Conservation (phyloP, 53 echinoderm and acorn worm species). For the Pentamera pediparva region DNA sequence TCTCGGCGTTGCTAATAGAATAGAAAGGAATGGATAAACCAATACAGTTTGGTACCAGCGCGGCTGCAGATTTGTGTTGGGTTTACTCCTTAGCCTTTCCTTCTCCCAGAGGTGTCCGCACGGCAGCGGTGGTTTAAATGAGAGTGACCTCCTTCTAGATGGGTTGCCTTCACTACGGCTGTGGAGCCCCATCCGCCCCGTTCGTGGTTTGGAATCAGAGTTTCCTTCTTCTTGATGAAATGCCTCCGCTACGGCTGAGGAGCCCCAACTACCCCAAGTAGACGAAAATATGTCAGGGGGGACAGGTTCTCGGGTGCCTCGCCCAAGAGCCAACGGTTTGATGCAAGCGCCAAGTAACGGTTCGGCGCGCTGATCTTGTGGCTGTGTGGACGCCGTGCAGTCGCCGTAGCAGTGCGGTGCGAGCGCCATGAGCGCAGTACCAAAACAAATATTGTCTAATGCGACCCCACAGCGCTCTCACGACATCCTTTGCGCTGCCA, state of each 20-base stretch:
- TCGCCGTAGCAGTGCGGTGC: too few relatives aligned
- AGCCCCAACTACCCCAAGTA: neutral
- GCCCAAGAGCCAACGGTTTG: neutral
- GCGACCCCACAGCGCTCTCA: too few relatives aligned
- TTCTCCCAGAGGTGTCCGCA: neutral
- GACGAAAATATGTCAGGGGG: too few relatives aligned
- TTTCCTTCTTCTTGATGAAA: neutral
- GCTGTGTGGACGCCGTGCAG: too few relatives aligned
- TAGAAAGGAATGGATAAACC: constrained; percentile 44
- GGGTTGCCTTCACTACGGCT: neutral
- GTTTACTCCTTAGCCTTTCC: constrained; percentile 34
- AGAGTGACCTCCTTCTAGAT: neutral
- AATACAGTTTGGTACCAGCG: constrained; percentile 55
- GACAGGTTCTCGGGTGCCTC: neutral
- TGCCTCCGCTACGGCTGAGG: neutral
- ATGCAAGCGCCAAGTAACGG: neutral
- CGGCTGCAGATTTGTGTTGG: constrained; percentile 44
- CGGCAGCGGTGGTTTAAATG: constrained; percentile 6
- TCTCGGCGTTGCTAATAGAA: constrained; percentile 45
- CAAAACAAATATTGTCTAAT: too few relatives aligned
- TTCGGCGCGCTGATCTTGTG: too few relatives aligned
- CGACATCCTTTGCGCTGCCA: too few relatives aligned
- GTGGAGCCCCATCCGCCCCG: neutral
- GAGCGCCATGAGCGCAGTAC: too few relatives aligned
- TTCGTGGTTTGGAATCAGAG: neutral